Evolutionary conservation across 2,797 vertebrate genomes (phyloP).

Genomic region (Bufotes viridis): DNA sequence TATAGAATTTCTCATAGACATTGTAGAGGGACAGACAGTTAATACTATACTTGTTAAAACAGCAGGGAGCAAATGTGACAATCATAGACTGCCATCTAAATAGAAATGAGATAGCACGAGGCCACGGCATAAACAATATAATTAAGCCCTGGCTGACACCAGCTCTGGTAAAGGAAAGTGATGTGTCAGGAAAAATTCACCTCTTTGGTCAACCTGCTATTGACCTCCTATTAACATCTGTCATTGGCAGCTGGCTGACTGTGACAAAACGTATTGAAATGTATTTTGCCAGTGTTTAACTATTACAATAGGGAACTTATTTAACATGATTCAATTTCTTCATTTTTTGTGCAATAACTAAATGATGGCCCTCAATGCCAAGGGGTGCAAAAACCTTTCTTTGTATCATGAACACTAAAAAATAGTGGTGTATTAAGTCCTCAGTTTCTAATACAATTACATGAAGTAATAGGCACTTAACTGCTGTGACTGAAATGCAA

Average conservation of each 20-base stretch:
- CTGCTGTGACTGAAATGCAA: not conserved
- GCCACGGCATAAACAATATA: conserved; percentile 44
- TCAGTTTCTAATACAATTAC: not conserved
- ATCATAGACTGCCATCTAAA: conserved; percentile 47
- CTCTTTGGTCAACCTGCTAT: conserved; percentile 34
- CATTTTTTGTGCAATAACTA: not conserved
- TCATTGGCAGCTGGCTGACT: conserved; percentile 14
- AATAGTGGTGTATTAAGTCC: not conserved
- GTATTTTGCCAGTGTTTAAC: not conserved
- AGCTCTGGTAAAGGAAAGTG: conserved; percentile 29
- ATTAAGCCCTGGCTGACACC: conserved; percentile 46
- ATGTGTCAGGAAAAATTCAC: conserved; percentile 34
- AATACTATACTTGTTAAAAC: conserved; percentile 50
- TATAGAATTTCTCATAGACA: not conserved
- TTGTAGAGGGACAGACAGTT: conserved; percentile 19
- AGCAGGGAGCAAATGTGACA: conserved; percentile 49
- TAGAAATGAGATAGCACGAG: conserved; percentile 43
- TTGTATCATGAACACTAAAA: not conserved
- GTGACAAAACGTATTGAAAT: conserved; percentile 15
- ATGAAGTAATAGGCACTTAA: conserved; percentile 1
- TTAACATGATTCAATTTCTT: not conserved
- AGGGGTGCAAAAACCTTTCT: not conserved
- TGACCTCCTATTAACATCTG: conserved; percentile 36
- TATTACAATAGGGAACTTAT: not conserved
- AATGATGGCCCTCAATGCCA: not conserved